phyloP scores from a whole-genome alignment of 2,113 vertebrate genomes.

The Sorex araneus region DNA sequence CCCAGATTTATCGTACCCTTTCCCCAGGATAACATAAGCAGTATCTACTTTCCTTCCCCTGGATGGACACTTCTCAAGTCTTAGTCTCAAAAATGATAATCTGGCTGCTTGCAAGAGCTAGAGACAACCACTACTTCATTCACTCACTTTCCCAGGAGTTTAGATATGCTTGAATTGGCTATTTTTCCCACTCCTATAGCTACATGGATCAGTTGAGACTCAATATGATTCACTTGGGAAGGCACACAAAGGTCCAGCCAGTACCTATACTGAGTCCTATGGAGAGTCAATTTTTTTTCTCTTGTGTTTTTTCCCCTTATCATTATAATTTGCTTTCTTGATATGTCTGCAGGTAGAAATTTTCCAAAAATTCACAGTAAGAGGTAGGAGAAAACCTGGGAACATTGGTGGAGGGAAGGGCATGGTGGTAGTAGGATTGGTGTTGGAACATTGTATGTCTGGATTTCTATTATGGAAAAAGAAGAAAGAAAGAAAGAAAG shows the following conservation, averaged over 20 bases:
- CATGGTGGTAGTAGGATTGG: too few species aligned
- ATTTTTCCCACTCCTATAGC: neutral
- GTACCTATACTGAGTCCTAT: neutral
- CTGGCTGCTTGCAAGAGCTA: neutral
- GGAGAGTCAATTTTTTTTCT: neutral
- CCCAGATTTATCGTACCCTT: neutral
- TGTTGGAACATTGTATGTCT: too few species aligned
- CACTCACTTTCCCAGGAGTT: neutral
- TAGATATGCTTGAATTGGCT: neutral
- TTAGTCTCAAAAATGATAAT: neutral
- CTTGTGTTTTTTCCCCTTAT: neutral
- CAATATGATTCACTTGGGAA: neutral
- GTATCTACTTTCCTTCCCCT: neutral
- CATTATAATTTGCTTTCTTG: neutral
- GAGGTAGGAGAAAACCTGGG: too few species aligned
- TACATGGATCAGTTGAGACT: neutral
- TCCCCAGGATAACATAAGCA: neutral
- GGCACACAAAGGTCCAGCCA: neutral
- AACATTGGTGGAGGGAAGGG: too few species aligned
- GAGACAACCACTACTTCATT: neutral
- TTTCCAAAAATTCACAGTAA: too few species aligned
- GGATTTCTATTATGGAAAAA: too few species aligned
- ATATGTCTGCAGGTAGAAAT: conserved; percentile 30
- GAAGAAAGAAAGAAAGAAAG: too few species aligned
- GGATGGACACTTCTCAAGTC: neutral